phyloP scores from a whole-genome alignment of 1,140 invertebrate genomes.

The Brachystomella parvula region DNA sequence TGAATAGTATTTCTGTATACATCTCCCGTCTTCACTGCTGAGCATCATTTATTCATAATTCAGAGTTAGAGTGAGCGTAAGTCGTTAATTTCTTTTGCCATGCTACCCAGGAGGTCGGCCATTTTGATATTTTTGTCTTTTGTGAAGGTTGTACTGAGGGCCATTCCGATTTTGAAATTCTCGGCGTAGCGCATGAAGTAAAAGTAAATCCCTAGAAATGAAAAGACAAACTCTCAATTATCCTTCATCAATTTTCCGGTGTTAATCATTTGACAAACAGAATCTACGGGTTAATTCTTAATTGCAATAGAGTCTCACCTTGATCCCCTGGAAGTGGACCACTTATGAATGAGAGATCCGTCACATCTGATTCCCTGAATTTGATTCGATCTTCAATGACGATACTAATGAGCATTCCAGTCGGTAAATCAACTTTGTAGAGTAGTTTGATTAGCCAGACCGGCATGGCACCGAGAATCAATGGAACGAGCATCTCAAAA shows the following conservation, averaged over 20 bases:
- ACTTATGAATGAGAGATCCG: background rate
- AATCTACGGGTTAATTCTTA: background rate
- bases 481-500: background rate
- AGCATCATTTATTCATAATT: too few relatives aligned
- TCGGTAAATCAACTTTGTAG: slow-evolving; percentile 4
- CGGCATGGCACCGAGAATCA: background rate
- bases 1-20: too few relatives aligned
- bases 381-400: background rate
- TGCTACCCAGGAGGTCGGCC: background rate
- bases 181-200: background rate
- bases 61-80: too few relatives aligned
- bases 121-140: background rate
- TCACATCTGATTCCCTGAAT: background rate
- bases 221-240: background rate
- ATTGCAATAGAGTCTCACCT: background rate
- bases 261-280: background rate
- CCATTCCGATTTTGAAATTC: background rate
- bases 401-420: slow-evolving; percentile 6
- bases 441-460: background rate
- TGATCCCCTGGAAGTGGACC: slow-evolving; percentile 3
- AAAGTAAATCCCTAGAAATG: background rate
- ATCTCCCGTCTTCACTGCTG: too few relatives aligned
- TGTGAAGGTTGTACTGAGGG: background rate
- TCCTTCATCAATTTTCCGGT: background rate
- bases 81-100: background rate